These are phyloP conservation scores for Chaetorhynchus papuensis DNA, from an alignment of 2,113 vertebrate species.

Conservation along the genomic window DNA sequence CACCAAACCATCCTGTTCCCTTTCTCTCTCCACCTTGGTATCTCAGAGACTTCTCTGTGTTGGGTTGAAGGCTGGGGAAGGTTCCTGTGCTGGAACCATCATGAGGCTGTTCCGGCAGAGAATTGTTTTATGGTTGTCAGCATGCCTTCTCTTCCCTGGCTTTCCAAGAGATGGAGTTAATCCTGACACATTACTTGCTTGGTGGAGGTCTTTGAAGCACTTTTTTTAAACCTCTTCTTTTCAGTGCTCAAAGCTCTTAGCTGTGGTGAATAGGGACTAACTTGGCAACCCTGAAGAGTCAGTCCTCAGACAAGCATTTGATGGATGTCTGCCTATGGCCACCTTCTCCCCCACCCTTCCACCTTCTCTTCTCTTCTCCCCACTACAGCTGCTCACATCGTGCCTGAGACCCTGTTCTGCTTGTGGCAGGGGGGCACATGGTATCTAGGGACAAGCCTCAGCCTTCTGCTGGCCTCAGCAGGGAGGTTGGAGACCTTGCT, in stretches of 20 bases:
- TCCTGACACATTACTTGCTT: neutral
- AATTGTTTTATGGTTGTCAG: neutral
- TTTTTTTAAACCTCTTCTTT: neutral
- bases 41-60: neutral
- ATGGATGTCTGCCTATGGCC: neutral
- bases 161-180: conserved; percentile 25
- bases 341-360: neutral
- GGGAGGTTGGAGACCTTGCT: neutral
- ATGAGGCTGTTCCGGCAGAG: neutral
- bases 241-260: neutral
- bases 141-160: neutral
- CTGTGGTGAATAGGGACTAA: neutral
- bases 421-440: neutral
- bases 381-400: neutral
- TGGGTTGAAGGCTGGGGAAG: neutral
- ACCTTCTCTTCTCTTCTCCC: neutral
- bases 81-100: neutral
- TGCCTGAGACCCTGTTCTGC: conserved; percentile 26
- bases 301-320: conserved; percentile 10
- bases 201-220: conserved; percentile 17
- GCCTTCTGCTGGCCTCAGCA: neutral
- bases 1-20: neutral
- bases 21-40: neutral
- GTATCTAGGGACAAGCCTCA: neutral
- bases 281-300: conserved; percentile 8